Evolutionary conservation across 2,797 vertebrate species (phyloP).

Genomic region (Taeniopygia guttata): DNA sequence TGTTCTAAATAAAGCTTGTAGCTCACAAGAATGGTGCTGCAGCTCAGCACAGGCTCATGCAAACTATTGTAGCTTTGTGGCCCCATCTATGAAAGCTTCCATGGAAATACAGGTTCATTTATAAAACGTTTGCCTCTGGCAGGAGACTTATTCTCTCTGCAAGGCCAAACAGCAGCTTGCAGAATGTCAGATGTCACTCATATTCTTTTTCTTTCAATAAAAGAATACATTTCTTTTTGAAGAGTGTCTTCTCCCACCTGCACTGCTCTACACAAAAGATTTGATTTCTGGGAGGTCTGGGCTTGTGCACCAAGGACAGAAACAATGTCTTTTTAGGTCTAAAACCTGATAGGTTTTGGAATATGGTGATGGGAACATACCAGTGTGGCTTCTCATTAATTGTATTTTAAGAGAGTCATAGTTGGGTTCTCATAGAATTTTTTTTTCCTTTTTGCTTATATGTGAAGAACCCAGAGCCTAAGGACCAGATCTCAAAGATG

Average conservation of each 20-base stretch:
- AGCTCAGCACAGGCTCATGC: neutral
- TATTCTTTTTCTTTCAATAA: neutral
- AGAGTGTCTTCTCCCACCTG: neutral
- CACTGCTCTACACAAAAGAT: neutral
- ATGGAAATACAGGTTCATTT: neutral
- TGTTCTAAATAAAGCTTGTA: neutral
- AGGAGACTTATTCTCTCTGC: neutral
- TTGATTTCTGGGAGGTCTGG: neutral
- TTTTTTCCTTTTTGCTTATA: neutral
- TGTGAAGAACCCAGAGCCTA: conserved; percentile 89
- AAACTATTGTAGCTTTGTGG: neutral
- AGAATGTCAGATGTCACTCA: neutral
- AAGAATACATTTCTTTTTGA: neutral
- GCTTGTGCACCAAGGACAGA: neutral
- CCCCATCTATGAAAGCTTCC: neutral
- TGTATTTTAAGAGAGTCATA: neutral
- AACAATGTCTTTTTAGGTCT: neutral
- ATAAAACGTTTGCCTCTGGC: neutral
- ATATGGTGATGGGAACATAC: neutral
- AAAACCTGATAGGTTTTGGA: neutral
- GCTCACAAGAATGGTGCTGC: neutral
- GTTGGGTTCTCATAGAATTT: neutral
- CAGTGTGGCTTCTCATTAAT: neutral
- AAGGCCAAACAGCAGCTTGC: neutral
- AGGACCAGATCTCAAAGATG: conserved; percentile 99